Evolutionary conservation across 2,888 invertebrate genomes (phyloP).

Genomic region (Ctena decussata): DNA sequence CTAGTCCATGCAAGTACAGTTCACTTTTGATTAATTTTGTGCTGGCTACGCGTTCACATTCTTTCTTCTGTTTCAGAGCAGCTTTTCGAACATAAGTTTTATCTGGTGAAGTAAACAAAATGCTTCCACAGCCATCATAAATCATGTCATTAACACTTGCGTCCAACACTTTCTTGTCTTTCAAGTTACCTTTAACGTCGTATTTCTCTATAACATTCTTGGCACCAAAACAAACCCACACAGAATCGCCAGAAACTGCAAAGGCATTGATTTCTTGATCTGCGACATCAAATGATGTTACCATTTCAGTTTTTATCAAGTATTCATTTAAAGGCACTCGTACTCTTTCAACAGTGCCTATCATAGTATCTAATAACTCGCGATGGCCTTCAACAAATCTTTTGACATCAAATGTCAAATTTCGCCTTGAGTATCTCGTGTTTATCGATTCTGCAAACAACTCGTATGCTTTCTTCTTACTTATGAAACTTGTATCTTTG

Average conservation of each 20-base stretch:
- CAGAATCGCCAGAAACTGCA: background rate
- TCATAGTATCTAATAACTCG: background rate
- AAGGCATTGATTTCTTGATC: background rate
- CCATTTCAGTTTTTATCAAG: background rate
- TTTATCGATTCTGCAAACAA: background rate
- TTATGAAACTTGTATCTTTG: background rate
- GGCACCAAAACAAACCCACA: background rate
- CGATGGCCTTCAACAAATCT: background rate
- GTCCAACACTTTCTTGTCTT: background rate
- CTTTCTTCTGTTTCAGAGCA: background rate
- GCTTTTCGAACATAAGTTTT: background rate
- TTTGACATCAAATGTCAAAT: background rate
- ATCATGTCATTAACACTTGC: conserved; percentile 5
- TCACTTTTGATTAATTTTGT: background rate
- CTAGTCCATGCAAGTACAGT: background rate
- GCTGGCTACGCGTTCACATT: background rate
- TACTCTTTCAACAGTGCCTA: background rate
- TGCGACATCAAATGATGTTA: background rate
- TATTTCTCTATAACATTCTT: background rate
- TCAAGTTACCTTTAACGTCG: background rate
- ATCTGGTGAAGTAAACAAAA: conserved; percentile 1
- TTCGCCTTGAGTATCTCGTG: background rate
- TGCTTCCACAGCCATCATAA: background rate
- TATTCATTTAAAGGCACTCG: background rate
- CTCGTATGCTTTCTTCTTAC: background rate